A percentile compares a stretch with the other conserved stretches of the same genome.
Conservation (phyloP, 1,140 invertebrate species). For the Stegodyphus mimosarum region DNA sequence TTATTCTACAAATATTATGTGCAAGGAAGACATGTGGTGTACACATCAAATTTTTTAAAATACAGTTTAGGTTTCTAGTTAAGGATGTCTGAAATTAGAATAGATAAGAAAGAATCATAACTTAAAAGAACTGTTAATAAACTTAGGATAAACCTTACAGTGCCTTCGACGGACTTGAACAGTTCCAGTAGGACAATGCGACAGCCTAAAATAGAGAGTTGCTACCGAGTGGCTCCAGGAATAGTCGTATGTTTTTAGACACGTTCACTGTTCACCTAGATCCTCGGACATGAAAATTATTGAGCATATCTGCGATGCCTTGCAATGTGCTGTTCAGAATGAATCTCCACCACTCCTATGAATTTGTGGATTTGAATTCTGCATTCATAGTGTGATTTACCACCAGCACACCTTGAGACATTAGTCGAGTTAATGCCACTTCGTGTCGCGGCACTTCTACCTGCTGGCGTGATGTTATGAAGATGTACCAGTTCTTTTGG, state of each 20-base stretch:
- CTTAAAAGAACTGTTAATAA: no score
- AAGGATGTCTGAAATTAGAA: no score
- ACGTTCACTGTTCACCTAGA: background rate
- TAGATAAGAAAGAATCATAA: no score
- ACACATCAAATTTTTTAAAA: no score
- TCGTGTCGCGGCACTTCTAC: background rate
- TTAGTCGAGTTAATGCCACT: background rate
- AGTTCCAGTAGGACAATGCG: background rate
- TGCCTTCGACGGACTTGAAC: background rate
- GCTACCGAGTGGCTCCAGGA: background rate
- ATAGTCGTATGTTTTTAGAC: background rate
- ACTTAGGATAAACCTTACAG: no score
- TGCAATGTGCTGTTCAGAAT: background rate
- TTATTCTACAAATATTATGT: no score
- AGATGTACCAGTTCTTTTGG: no score
- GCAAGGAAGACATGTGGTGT: no score
- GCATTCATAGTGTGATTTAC: background rate
- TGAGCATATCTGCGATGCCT: background rate
- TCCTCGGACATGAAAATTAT: background rate
- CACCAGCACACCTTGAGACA: background rate
- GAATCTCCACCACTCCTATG: background rate
- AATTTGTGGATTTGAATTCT: background rate
- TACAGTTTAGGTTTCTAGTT: no score
- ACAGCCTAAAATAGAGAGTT: background rate
- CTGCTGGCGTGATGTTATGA: no score